Percentiles rank a stretch among this genome's conserved stretches.
These are phyloP conservation scores for Chinchilla lanigera DNA, from an alignment of 2,113 vertebrate genomes.

Conservation along the genomic window DNA sequence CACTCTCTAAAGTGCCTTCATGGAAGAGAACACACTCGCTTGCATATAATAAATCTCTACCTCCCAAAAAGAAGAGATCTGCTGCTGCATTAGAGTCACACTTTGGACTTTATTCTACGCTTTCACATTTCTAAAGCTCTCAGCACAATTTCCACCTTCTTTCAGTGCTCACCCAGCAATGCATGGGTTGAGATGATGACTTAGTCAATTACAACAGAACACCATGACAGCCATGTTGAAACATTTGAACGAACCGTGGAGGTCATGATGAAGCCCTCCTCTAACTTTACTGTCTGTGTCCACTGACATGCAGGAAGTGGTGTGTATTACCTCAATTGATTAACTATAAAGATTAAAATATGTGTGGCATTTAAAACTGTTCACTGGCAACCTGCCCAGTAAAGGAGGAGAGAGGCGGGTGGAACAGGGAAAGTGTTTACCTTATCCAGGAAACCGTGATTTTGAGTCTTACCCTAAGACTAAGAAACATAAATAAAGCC, in stretches of 20 bases:
- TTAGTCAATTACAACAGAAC: background rate
- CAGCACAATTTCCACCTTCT: background rate
- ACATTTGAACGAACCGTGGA: background rate
- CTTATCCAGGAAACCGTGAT: constrained; percentile 28
- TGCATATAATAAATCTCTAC: background rate
- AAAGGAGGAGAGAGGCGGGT: background rate
- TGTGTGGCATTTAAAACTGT: constrained; percentile 36
- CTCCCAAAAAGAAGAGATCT: background rate
- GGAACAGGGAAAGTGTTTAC: background rate
- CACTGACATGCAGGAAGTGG: background rate
- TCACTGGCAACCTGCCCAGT: constrained; percentile 33
- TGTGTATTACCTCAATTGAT: constrained; percentile 17
- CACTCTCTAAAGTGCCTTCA: background rate
- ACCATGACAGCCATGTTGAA: background rate
- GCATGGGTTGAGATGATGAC: background rate
- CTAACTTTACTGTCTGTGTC: background rate
- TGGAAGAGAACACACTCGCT: background rate
- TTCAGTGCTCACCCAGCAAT: background rate
- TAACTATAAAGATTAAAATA: constrained; percentile 66
- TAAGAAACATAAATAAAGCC: background rate
- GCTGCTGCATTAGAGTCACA: background rate
- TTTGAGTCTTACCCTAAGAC: constrained; percentile 50
- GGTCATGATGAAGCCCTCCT: background rate
- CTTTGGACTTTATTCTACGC: background rate
- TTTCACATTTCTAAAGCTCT: background rate